Percentiles rank a stretch among this genome's conserved stretches.
These are phyloP conservation scores for Scaptodrosophila latifasciaeformis DNA, from an alignment of 2,888 invertebrate genomes.

Conservation along the genomic window DNA sequence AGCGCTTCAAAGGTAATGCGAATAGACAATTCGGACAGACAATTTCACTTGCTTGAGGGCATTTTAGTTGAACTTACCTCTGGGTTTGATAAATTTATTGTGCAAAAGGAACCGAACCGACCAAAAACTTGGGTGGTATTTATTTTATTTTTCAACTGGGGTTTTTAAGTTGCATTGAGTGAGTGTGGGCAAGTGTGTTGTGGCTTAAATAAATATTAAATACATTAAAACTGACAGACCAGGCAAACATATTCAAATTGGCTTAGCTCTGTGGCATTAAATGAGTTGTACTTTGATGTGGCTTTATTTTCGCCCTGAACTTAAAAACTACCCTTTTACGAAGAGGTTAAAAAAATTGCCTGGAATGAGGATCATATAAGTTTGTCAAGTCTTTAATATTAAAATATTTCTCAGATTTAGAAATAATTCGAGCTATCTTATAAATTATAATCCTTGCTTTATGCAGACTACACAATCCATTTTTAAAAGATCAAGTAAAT, in stretches of 20 bases:
- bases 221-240: conserved; percentile 59
- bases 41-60: conserved; percentile 37
- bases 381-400: too few species aligned
- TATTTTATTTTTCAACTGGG: too few species aligned
- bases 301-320: too few species aligned
- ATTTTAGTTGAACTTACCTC: conserved; percentile 46
- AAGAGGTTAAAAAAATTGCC: too few species aligned
- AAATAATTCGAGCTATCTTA: too few species aligned
- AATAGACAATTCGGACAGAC: neutral
- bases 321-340: too few species aligned
- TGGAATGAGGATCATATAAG: too few species aligned
- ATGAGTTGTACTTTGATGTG: conserved; percentile 48
- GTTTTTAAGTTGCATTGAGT: conserved; percentile 7
- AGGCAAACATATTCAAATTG: conserved; percentile 49
- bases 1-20: conserved; percentile 50
- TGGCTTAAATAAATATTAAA: conserved; percentile 59
- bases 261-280: conserved; percentile 38
- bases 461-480: too few species aligned
- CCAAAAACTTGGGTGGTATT: conserved; percentile 32
- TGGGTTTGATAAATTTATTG: conserved; percentile 42
- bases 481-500: too few species aligned
- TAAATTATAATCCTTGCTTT: too few species aligned
- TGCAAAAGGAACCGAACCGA: conserved; percentile 48
- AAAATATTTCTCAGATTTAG: too few species aligned
- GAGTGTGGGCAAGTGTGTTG: neutral